These are phyloP conservation scores for Coccyzus lansbergi DNA, from an alignment of 2,797 vertebrate genomes.

Conservation along the genomic window DNA sequence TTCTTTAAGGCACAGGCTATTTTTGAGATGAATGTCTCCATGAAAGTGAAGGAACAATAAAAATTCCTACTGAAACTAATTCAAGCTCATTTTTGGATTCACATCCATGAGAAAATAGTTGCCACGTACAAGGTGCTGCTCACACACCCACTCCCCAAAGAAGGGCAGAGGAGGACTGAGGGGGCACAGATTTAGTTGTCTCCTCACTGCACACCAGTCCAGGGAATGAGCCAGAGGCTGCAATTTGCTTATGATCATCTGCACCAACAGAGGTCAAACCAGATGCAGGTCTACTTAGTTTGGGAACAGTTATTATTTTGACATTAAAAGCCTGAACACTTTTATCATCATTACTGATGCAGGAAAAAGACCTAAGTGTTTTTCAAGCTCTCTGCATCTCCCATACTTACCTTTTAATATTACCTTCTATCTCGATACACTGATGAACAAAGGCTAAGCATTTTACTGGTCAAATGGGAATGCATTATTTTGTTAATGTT, in stretches of 20 bases:
- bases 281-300: neutral
- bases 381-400: neutral
- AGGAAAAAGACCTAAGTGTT: neutral
- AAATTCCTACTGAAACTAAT: neutral
- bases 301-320: neutral
- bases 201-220: neutral
- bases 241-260: neutral
- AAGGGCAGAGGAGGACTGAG: neutral
- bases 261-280: neutral
- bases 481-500: neutral
- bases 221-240: neutral
- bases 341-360: neutral
- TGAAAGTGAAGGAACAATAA: neutral
- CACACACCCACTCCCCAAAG: neutral
- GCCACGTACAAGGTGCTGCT: neutral
- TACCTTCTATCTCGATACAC: neutral
- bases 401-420: neutral
- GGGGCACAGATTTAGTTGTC: neutral
- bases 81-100: neutral
- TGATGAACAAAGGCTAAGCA: neutral
- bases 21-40: constrained; percentile 1
- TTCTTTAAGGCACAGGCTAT: neutral
- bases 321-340: neutral
- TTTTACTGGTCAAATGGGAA: neutral
- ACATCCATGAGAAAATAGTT: neutral